Evolutionary conservation across 1,140 invertebrate genomes (phyloP).

Genomic region (Magallana angulata): DNA sequence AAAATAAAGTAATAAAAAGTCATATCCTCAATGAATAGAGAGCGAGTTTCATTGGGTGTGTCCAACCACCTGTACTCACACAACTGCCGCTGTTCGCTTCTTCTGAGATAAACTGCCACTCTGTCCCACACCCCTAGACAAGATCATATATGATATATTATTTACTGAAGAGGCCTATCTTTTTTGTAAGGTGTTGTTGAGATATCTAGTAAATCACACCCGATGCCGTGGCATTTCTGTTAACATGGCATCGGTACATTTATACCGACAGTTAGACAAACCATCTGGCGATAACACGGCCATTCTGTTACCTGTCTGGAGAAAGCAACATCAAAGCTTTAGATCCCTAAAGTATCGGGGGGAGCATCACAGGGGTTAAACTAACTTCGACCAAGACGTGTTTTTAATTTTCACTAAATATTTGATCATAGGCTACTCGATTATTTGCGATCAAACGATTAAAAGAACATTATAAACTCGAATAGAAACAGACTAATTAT

Average conservation of each 20-base stretch:
- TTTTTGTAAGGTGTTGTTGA: slow-evolving; percentile 6
- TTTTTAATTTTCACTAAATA: background rate
- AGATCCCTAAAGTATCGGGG: background rate
- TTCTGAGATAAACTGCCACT: no score
- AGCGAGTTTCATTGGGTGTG: no score
- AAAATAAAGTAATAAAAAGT: no score
- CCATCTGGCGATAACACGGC: slow-evolving; percentile 2
- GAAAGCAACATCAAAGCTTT: background rate
- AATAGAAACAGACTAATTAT: no score
- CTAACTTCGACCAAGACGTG: background rate
- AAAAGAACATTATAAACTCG: no score
- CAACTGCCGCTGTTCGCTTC: no score
- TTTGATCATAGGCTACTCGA: no score
- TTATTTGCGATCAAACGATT: no score
- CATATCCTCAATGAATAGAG: no score
- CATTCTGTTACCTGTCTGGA: background rate
- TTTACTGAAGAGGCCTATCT: background rate
- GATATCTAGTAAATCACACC: slow-evolving; percentile 8
- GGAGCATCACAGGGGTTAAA: background rate
- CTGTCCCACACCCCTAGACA: no score
- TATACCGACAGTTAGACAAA: background rate
- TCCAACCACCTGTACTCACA: no score
- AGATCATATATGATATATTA: slow-evolving; percentile 16
- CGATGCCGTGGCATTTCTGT: slow-evolving; percentile 26
- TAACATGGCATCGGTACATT: background rate